These are phyloP conservation scores for Picathartes gymnocephalus DNA, from an alignment of 2,113 vertebrate genomes.

Conservation along the genomic window DNA sequence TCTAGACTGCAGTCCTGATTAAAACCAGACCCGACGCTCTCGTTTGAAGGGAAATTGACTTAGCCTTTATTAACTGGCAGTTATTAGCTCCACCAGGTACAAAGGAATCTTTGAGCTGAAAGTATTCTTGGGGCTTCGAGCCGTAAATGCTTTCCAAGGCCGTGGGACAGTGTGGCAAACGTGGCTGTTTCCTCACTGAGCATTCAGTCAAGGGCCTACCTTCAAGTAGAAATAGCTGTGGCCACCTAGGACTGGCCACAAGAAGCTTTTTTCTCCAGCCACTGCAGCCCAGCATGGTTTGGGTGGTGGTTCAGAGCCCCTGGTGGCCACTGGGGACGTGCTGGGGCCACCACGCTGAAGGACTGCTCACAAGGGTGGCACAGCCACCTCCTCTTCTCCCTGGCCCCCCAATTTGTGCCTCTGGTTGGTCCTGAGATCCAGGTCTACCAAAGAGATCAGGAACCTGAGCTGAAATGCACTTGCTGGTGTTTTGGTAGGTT, in stretches of 20 bases:
- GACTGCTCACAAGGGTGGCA: not conserved
- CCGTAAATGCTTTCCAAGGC: not conserved
- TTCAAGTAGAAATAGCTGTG: not conserved
- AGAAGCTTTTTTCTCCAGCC: not conserved
- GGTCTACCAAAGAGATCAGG: not conserved
- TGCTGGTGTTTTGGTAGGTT: not conserved
- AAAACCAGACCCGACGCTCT: not conserved
- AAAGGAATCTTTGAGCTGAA: conserved; percentile 1
- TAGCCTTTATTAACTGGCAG: not conserved
- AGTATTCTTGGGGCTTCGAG: not conserved
- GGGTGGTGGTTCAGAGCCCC: not conserved
- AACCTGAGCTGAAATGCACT: not conserved
- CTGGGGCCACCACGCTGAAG: not conserved
- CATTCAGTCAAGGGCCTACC: not conserved
- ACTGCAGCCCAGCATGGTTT: not conserved
- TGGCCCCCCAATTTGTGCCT: accelerated
- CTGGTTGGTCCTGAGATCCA: not conserved
- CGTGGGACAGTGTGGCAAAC: accelerated
- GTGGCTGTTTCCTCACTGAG: not conserved
- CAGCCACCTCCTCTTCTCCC: not conserved
- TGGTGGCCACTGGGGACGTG: not conserved
- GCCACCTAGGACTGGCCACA: not conserved
- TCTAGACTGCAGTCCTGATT: not conserved
- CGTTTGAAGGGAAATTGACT: not conserved
- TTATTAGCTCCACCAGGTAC: not conserved